Evolutionary conservation across 2,888 invertebrate genomes (phyloP).

Genomic region (Pandemis corylana): DNA sequence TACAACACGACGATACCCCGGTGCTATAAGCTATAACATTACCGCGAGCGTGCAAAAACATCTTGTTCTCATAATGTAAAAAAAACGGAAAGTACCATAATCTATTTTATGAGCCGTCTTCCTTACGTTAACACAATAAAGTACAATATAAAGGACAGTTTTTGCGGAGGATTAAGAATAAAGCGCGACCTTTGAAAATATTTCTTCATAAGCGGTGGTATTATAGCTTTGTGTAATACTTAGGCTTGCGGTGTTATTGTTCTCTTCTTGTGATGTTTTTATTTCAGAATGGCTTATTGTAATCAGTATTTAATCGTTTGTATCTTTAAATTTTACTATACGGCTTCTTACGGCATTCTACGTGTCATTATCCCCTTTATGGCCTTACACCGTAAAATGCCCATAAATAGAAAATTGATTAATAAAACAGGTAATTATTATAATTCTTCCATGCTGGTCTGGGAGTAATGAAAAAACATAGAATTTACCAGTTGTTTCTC

Average conservation of each 20-base stretch:
- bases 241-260: constrained; percentile 35
- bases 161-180: constrained; percentile 41
- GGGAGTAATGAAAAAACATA: no score
- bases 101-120: constrained; percentile 37
- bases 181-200: constrained; percentile 40
- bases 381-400: no score
- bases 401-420: no score
- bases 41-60: constrained; percentile 17
- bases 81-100: constrained; percentile 36
- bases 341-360: no score
- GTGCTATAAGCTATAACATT: constrained; percentile 12
- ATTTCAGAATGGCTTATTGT: constrained; percentile 20
- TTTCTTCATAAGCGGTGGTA: constrained; percentile 41
- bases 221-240: constrained; percentile 39
- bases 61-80: constrained; percentile 19
- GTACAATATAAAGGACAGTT: constrained; percentile 42
- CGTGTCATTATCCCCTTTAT: no score
- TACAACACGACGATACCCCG: background rate
- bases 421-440: no score
- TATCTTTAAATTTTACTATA: background rate
- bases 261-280: constrained; percentile 38
- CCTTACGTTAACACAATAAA: constrained; percentile 40
- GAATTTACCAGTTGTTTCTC: no score
- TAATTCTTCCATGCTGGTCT: no score
- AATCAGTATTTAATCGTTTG: constrained; percentile 16